A percentile compares a stretch with the other conserved stretches of the same genome.
phyloP scores from a whole-genome alignment of 2,888 invertebrate genomes.

The Philereme transversata region DNA sequence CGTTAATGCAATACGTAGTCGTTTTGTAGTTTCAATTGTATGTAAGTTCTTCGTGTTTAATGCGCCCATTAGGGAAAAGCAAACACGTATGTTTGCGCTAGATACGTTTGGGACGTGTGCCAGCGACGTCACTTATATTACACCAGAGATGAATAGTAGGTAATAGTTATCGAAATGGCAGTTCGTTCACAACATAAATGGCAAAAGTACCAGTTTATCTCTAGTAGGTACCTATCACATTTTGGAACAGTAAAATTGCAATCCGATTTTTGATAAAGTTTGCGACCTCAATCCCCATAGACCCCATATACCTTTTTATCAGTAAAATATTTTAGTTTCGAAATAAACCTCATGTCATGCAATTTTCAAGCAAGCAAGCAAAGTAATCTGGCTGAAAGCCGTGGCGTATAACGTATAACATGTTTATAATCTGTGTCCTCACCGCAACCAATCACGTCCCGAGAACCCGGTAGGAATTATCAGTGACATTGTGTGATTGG shows the following conservation, averaged over 20 bases:
- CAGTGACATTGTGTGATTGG: constrained; percentile 20
- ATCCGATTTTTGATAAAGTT: too few species aligned
- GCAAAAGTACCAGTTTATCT: too few species aligned
- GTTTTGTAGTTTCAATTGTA: constrained; percentile 46
- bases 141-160: constrained; percentile 5
- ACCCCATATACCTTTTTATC: constrained; percentile 14
- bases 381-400: constrained; percentile 27
- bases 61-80: constrained; percentile 43
- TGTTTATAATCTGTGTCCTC: constrained; percentile 39
- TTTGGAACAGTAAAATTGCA: too few species aligned
- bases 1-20: constrained; percentile 49
- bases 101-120: constrained; percentile 35
- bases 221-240: too few species aligned
- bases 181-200: neutral
- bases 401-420: constrained; percentile 32
- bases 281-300: too few species aligned
- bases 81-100: constrained; percentile 40
- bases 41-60: constrained; percentile 44
- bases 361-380: constrained; percentile 22
- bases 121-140: constrained; percentile 27
- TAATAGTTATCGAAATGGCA: constrained; percentile 12
- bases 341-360: constrained; percentile 16
- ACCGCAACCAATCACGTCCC: constrained; percentile 12
- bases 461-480: constrained; percentile 10
- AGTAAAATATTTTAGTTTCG: constrained; percentile 13